These are phyloP conservation scores for Disparrhopalites patrizii DNA, from an alignment of 2,888 invertebrate species.

Conservation along the genomic window DNA sequence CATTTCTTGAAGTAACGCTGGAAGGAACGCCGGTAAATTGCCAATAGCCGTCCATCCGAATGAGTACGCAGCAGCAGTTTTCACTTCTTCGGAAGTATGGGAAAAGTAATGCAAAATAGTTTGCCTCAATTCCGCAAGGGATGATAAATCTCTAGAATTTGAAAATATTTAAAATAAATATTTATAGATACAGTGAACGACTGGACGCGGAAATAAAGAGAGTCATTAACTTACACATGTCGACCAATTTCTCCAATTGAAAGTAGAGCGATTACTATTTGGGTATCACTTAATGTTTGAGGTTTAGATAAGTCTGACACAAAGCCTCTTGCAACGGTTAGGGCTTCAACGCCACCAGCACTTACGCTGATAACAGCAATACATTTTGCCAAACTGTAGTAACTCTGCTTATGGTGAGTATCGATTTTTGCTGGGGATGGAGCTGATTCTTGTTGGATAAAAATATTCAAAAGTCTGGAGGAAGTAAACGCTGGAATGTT, in stretches of 20 bases:
- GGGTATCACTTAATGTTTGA: constrained; percentile 69
- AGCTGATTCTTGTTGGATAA: constrained; percentile 67
- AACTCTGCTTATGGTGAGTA: constrained; percentile 64
- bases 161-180: constrained; percentile 10
- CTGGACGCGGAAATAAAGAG: background rate
- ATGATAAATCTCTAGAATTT: constrained; percentile 66
- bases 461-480: constrained; percentile 70
- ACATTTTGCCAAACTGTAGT: constrained; percentile 93
- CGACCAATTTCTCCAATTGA: constrained; percentile 97
- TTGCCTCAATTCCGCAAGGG: constrained; percentile 68
- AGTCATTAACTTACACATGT: constrained; percentile 66
- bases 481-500: constrained; percentile 75
- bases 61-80: constrained; percentile 95
- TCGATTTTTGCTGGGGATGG: constrained; percentile 50
- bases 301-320: constrained; percentile 66
- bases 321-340: constrained; percentile 59
- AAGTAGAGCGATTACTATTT: constrained; percentile 86
- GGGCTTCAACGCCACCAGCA: constrained; percentile 67
- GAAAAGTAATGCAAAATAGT: constrained; percentile 82
- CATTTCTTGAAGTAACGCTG: constrained; percentile 90
- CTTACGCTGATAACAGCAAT: constrained; percentile 83
- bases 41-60: constrained; percentile 94
- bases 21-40: constrained; percentile 86
- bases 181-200: background rate
- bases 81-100: constrained; percentile 91